Percentiles rank a stretch among this genome's conserved stretches.
phyloP scores from a whole-genome alignment of 2,888 invertebrate species.

The Drosophila niveifrons region DNA sequence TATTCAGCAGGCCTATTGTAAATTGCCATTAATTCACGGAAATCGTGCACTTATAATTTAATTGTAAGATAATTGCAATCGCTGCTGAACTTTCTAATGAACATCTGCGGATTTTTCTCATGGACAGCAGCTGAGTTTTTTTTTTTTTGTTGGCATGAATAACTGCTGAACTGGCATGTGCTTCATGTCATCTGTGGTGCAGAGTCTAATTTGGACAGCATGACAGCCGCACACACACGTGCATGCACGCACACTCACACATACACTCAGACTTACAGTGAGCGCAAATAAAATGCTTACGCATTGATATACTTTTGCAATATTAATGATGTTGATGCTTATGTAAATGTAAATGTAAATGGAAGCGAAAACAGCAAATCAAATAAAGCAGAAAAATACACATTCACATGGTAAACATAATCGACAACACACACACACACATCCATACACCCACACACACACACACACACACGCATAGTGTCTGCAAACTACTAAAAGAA shows the following conservation, averaged over 20 bases:
- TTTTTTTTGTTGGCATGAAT: not conserved
- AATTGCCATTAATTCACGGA: not conserved
- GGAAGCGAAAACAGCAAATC: conserved; percentile 57
- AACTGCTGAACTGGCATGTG: conserved; percentile 5
- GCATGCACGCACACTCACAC: conserved; percentile 1
- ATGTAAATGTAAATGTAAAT: conserved; percentile 71
- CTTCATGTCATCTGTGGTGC: conserved; percentile 7
- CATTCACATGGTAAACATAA: conserved; percentile 3
- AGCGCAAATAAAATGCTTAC: conserved; percentile 42
- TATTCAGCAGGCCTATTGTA: conserved; percentile 3
- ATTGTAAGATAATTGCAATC: no score
- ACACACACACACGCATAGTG: not conserved
- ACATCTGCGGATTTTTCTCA: no score
- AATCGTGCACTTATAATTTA: not conserved
- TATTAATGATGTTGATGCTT: conserved; percentile 75
- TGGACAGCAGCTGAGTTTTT: no score
- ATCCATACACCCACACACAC: not conserved
- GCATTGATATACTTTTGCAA: conserved; percentile 63
- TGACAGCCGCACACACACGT: conserved; percentile 2
- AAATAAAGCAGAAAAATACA: conserved; percentile 47
- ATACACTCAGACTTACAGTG: not conserved
- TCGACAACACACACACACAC: not conserved
- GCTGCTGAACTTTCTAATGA: no score
- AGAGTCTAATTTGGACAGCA: conserved; percentile 9
- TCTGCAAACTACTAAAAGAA: conserved; percentile 19